Conservation (phyloP, 2,888 invertebrate species). For the Odiellus spinosus region DNA sequence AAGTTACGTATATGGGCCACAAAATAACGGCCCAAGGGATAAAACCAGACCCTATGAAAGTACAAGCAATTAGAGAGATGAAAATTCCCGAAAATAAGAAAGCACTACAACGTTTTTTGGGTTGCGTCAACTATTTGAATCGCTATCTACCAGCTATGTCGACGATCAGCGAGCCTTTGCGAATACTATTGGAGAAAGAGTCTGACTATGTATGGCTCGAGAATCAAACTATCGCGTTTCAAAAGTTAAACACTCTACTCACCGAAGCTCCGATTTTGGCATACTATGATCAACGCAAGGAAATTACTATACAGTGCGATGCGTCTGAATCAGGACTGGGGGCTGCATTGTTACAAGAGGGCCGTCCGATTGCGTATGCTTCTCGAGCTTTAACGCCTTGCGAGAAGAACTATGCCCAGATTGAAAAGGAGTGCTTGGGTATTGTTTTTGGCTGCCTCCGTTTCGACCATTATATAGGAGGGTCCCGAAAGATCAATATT, state of each 20-base stretch:
- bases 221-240: neutral
- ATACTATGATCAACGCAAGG: no score
- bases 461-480: no score
- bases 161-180: neutral
- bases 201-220: neutral
- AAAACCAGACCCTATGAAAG: constrained; percentile 1
- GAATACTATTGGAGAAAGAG: neutral
- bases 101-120: constrained; percentile 4
- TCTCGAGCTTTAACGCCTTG: no score
- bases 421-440: no score
- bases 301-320: no score
- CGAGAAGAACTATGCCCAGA: no score
- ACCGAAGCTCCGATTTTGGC: neutral
- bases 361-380: no score
- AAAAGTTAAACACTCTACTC: neutral
- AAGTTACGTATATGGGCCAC: constrained; percentile 8
- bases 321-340: neutral
- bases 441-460: no score
- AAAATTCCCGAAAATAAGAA: constrained; percentile 2
- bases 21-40: neutral
- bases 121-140: constrained; percentile 4
- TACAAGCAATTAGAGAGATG: neutral
- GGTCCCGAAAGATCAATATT: no score
- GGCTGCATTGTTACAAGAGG: no score
- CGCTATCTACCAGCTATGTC: neutral